Conservation (phyloP, 2,113 vertebrate species). For the Brevimyrus niger region DNA sequence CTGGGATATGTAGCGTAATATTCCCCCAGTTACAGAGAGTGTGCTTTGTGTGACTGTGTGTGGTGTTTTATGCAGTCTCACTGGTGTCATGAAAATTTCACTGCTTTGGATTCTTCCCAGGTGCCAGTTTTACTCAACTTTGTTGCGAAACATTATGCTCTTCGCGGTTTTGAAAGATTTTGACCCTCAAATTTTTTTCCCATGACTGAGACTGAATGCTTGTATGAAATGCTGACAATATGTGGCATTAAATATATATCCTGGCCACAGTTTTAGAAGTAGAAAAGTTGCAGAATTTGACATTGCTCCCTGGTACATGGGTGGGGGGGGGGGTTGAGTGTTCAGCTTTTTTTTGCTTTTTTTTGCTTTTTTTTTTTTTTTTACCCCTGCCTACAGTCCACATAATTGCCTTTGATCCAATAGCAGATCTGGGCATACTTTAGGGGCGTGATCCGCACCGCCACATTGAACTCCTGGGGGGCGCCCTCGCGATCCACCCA, state of each 20-base stretch:
- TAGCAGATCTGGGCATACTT: constrained; percentile 98
- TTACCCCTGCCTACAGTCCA: constrained; percentile 89
- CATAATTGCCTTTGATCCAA: constrained; percentile 96
- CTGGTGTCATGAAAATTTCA: neutral
- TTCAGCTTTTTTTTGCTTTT: neutral
- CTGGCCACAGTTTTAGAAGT: neutral
- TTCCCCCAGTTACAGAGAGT: neutral
- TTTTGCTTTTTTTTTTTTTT: neutral
- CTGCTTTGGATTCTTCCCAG: neutral
- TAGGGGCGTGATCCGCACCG: constrained; percentile 89
- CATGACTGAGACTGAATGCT: neutral
- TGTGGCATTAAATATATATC: neutral
- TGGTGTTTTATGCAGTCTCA: neutral
- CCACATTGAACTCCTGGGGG: constrained; percentile 90
- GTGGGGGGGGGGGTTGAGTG: neutral
- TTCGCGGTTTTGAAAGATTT: neutral
- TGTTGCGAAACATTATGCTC: neutral
- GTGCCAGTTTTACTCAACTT: neutral
- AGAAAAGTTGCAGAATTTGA: neutral
- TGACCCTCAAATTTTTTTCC: neutral
- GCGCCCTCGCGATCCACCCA: constrained; percentile 86
- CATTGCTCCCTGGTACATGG: no score
- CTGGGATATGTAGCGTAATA: neutral
- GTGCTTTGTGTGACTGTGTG: neutral
- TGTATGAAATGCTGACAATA: neutral